phyloP scores from a whole-genome alignment of 2,797 vertebrate species.

The Phylloscopus collybita region DNA sequence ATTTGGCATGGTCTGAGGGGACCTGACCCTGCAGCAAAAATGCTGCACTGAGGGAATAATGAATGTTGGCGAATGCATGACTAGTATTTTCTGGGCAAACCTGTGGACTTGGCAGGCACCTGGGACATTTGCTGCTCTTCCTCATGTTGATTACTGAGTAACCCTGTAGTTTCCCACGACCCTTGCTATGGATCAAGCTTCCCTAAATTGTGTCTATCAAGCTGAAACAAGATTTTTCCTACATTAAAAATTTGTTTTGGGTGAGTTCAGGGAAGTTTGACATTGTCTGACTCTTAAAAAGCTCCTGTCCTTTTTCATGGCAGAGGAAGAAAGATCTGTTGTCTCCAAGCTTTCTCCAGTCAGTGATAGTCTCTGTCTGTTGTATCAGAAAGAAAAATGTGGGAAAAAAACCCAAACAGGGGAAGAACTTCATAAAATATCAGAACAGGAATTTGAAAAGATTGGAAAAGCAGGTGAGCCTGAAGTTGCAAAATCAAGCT shows the following conservation, averaged over 20 bases:
- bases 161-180: not conserved
- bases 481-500: not conserved
- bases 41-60: not conserved
- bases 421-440: not conserved
- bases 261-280: not conserved
- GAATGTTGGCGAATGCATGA: not conserved
- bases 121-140: not conserved
- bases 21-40: not conserved
- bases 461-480: not conserved
- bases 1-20: not conserved
- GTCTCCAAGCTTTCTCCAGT: not conserved
- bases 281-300: not conserved
- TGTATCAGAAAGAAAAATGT: not conserved
- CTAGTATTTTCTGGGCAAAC: conserved; percentile 19
- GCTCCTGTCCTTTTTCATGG: not conserved
- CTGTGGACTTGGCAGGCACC: not conserved
- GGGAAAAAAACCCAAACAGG: not conserved
- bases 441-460: not conserved
- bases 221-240: not conserved
- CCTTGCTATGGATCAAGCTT: not conserved
- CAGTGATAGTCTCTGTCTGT: not conserved
- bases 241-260: not conserved
- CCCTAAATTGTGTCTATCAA: not conserved
- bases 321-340: not conserved
- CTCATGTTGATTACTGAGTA: not conserved